Conservation (phyloP, 2,113 vertebrate genomes). For the Lucifuga dentata region DNA sequence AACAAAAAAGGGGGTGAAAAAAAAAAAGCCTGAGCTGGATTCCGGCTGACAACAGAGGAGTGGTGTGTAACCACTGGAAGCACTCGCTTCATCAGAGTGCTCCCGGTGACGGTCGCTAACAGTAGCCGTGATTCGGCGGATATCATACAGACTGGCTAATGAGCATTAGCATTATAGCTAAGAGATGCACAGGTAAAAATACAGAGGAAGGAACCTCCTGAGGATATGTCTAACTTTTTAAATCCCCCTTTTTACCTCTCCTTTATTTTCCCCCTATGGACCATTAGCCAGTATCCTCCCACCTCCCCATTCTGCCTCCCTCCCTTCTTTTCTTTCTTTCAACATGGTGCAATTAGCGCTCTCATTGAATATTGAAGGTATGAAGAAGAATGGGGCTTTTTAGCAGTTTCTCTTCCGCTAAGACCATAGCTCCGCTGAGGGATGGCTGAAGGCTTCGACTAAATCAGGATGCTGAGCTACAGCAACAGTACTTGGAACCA, state of each 20-base stretch:
- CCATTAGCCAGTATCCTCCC: conserved; percentile 78
- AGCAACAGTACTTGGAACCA: conserved; percentile 78
- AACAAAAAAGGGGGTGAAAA: conserved; percentile 53
- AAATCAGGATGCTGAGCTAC: conserved; percentile 80
- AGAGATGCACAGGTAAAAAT: conserved; percentile 76
- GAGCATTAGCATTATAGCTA: conserved; percentile 81
- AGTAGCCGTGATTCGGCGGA: conserved; percentile 58
- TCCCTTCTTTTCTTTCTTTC: conserved; percentile 69
- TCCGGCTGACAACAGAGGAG: conserved; percentile 58
- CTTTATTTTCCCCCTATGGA: conserved; percentile 75
- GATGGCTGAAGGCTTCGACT: conserved; percentile 80
- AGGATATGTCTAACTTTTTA: conserved; percentile 83
- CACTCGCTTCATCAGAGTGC: conserved; percentile 56
- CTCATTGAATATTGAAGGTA: conserved; percentile 86
- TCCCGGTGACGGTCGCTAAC: conserved; percentile 73
- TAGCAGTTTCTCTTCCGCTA: conserved; percentile 82
- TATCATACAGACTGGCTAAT: conserved; percentile 86
- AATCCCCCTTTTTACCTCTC: conserved; percentile 65
- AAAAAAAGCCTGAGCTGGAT: conserved; percentile 24
- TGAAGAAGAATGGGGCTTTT: conserved; percentile 85
- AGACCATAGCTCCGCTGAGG: conserved; percentile 74
- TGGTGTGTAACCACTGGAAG: conserved; percentile 58
- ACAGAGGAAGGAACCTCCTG: conserved; percentile 81
- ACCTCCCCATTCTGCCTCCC: conserved; percentile 37
- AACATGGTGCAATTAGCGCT: conserved; percentile 80